Percentiles rank a stretch among this genome's conserved stretches.
Evolutionary conservation across 2,888 invertebrate genomes (phyloP).

Genomic region (Ligdia adustata): DNA sequence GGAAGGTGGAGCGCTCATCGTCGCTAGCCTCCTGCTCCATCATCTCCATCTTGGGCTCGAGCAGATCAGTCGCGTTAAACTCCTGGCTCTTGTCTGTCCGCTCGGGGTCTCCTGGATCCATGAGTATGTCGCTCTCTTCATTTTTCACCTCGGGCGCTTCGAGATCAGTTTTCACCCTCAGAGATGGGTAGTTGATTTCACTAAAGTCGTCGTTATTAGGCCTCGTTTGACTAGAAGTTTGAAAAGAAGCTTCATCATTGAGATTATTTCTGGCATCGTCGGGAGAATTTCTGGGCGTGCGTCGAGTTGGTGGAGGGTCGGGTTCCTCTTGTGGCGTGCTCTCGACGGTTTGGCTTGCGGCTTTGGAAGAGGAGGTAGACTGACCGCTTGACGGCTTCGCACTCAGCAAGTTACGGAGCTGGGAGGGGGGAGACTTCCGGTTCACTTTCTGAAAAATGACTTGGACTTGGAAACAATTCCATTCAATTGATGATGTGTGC

Average conservation of each 20-base stretch:
- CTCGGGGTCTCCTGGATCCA: slow-evolving; percentile 76
- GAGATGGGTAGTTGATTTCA: slow-evolving; percentile 77
- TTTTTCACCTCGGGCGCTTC: slow-evolving; percentile 79
- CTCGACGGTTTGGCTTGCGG: slow-evolving; percentile 82
- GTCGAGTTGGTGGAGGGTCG: slow-evolving; percentile 74
- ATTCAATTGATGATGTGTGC: too few relatives aligned
- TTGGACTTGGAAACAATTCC: too few relatives aligned
- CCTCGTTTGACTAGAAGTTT: slow-evolving; percentile 84
- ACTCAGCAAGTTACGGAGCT: slow-evolving; percentile 83
- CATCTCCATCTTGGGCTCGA: slow-evolving; percentile 88
- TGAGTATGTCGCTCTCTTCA: slow-evolving; percentile 75
- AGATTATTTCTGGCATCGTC: slow-evolving; percentile 83
- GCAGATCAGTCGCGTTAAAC: slow-evolving; percentile 74
- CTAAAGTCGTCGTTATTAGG: slow-evolving; percentile 83
- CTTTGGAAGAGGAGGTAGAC: slow-evolving; percentile 83
- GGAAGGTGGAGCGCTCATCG: slow-evolving; percentile 83
- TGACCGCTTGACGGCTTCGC: slow-evolving; percentile 73
- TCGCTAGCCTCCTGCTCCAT: slow-evolving; percentile 88
- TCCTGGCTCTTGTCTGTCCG: slow-evolving; percentile 70
- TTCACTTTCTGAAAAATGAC: slow-evolving; percentile 73
- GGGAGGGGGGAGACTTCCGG: slow-evolving; percentile 81
- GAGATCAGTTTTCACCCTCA: slow-evolving; percentile 83
- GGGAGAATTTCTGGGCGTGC: slow-evolving; percentile 80
- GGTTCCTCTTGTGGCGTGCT: slow-evolving; percentile 74
- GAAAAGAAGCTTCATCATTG: slow-evolving; percentile 81